These are phyloP conservation scores for Aethes cnicana DNA, from an alignment of 2,888 invertebrate species.

Conservation along the genomic window DNA sequence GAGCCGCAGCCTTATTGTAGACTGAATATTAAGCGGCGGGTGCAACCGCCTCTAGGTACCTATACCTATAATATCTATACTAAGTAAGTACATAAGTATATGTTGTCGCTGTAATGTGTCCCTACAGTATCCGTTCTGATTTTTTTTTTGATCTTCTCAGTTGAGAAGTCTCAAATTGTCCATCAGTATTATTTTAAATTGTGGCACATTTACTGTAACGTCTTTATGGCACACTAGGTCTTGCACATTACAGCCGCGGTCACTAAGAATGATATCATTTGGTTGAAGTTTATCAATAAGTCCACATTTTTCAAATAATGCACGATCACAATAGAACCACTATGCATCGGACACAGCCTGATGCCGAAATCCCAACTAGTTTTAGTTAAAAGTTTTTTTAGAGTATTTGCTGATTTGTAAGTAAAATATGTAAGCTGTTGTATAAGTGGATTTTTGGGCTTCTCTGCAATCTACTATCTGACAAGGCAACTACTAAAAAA, in stretches of 20 bases:
- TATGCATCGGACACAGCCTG: slow-evolving; percentile 23
- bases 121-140: slow-evolving; percentile 1
- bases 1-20: no score
- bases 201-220: slow-evolving; percentile 15
- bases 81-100: no score
- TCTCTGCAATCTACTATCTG: slow-evolving; percentile 23
- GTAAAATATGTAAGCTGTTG: no score
- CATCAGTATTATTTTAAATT: no score
- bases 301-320: slow-evolving; percentile 6
- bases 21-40: no score
- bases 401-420: no score
- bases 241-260: slow-evolving; percentile 15
- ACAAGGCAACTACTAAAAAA: no score
- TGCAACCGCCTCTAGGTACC: slow-evolving; percentile 9
- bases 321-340: slow-evolving; percentile 15
- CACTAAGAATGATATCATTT: slow-evolving; percentile 2
- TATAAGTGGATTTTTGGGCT: slow-evolving; percentile 18
- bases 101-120: neutral
- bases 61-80: no score
- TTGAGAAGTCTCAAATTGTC: no score
- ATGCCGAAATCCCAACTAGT: slow-evolving; percentile 22
- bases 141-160: slow-evolving; percentile 9
- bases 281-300: neutral
- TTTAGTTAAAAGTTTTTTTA: slow-evolving; percentile 19
- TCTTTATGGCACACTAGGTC: slow-evolving; percentile 14